Evolutionary conservation across 2,113 vertebrate species (phyloP).

Genomic region (Corythaeola cristata): DNA sequence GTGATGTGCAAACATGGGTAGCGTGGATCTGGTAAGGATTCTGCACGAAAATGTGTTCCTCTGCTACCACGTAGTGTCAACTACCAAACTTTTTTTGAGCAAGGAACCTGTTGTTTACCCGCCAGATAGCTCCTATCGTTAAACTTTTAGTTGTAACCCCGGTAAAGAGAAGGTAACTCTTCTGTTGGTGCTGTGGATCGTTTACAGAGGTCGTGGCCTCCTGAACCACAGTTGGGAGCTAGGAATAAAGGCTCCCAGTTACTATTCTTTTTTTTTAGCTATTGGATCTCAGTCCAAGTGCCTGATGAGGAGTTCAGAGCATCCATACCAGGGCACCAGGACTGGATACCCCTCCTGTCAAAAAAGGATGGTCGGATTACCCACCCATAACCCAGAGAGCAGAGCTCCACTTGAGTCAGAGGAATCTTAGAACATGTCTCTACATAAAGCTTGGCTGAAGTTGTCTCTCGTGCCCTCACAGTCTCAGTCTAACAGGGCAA

Average conservation of each 20-base stretch:
- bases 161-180: neutral
- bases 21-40: neutral
- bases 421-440: too few relatives aligned
- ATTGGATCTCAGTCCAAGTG: neutral
- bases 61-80: neutral
- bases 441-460: too few relatives aligned
- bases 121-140: neutral
- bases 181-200: neutral
- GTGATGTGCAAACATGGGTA: neutral
- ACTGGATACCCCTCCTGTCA: neutral
- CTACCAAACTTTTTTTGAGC: neutral
- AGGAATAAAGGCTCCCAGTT: neutral
- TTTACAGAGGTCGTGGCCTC: neutral
- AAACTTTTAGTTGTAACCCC: neutral
- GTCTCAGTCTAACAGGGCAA: too few relatives aligned
- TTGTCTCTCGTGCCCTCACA: too few relatives aligned
- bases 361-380: too few relatives aligned
- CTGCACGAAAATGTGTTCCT: neutral
- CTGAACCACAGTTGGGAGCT: neutral
- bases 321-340: too few relatives aligned
- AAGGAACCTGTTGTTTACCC: neutral
- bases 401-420: too few relatives aligned
- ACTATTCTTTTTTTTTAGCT: fast-evolving
- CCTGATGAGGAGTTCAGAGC: neutral
- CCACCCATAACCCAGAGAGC: too few relatives aligned